phyloP scores from a whole-genome alignment of 2,888 invertebrate genomes.

The Sycophila texana region DNA sequence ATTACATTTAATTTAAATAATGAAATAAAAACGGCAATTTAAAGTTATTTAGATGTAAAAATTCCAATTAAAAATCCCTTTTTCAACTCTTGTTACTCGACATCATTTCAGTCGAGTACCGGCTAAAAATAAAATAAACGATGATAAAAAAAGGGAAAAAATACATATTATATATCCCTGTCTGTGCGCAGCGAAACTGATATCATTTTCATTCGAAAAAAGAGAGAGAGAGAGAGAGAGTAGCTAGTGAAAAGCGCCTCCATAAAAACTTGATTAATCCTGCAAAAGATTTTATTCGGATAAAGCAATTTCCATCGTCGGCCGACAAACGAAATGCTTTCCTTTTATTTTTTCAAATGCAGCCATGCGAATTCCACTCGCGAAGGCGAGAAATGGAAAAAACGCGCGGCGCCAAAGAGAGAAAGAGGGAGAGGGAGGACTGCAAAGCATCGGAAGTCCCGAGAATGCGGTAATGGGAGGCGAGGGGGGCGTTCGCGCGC shows the following conservation, averaged over 20 bases:
- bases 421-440: too few relatives aligned
- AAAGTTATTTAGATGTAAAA: neutral
- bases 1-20: neutral
- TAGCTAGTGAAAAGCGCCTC: neutral
- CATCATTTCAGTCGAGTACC: too few relatives aligned
- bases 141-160: neutral
- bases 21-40: neutral
- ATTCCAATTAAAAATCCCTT: neutral
- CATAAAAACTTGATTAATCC: neutral
- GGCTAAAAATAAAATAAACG: neutral
- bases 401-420: neutral
- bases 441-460: slow-evolving; percentile 7
- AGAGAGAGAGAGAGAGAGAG: neutral
- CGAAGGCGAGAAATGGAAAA: neutral
- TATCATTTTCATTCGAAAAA: neutral
- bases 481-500: slow-evolving; percentile 9
- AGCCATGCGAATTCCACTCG: neutral
- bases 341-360: neutral
- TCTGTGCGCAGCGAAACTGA: too few relatives aligned
- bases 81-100: too few relatives aligned
- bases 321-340: too few relatives aligned
- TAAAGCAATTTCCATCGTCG: neutral
- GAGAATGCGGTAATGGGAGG: slow-evolving; percentile 43
- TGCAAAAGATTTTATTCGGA: neutral
- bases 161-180: too few relatives aligned